Percentiles rank a stretch among this genome's conserved stretches.
These are phyloP conservation scores for Epistrophella euchroma DNA, from an alignment of 2,888 invertebrate species.

Conservation along the genomic window DNA sequence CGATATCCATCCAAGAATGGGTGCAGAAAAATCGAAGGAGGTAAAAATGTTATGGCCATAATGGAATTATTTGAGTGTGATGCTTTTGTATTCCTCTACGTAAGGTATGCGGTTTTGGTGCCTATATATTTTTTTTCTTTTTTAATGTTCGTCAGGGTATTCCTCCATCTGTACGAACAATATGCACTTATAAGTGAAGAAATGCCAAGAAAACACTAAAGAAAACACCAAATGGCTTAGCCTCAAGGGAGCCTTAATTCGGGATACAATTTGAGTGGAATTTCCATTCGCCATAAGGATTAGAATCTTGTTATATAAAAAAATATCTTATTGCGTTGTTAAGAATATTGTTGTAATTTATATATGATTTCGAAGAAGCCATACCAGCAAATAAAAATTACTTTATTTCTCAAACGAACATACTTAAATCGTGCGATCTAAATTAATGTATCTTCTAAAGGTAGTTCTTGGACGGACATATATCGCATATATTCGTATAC, in stretches of 20 bases:
- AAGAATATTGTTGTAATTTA: background rate
- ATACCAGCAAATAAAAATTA: background rate
- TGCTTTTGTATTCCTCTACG: slow-evolving; percentile 10
- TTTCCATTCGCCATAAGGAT: slow-evolving; percentile 30
- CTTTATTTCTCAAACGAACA: slow-evolving; percentile 1
- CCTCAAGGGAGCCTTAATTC: slow-evolving; percentile 27
- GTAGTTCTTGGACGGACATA: background rate
- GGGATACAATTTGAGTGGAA: slow-evolving; percentile 30
- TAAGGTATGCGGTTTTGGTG: slow-evolving; percentile 38
- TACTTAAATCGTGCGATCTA: slow-evolving; percentile 10
- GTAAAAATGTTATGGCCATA: slow-evolving; percentile 60
- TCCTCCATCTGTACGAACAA: slow-evolving; percentile 2
- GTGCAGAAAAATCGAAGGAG: slow-evolving; percentile 71
- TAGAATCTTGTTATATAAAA: slow-evolving; percentile 19
- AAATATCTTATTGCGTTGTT: slow-evolving; percentile 13
- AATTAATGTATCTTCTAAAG: background rate
- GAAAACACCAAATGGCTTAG: slow-evolving; percentile 33
- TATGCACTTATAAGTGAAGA: slow-evolving; percentile 43
- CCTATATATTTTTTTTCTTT: background rate
- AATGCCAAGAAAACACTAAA: slow-evolving; percentile 15
- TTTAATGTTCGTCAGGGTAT: slow-evolving; percentile 22
- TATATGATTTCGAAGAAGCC: background rate
- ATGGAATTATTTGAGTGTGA: slow-evolving; percentile 36
- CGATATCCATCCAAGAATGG: slow-evolving; percentile 65
- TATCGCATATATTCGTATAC: background rate